phyloP scores from a whole-genome alignment of 2,888 invertebrate species.

The Acanthosepion lycidas region DNA sequence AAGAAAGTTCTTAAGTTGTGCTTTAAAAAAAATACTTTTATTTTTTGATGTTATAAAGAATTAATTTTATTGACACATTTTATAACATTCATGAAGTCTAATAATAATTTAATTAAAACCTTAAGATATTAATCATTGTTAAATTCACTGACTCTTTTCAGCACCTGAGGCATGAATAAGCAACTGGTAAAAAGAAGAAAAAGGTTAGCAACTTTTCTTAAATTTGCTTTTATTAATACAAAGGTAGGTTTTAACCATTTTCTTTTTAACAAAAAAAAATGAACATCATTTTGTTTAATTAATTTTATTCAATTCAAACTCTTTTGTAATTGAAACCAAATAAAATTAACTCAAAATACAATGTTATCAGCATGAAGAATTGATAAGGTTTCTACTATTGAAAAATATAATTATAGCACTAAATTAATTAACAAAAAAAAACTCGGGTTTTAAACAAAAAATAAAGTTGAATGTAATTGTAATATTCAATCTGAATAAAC shows the following conservation, averaged over 20 bases:
- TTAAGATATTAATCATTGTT: too few species aligned
- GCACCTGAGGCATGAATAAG: background rate
- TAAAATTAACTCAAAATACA: background rate
- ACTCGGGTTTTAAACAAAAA: too few species aligned
- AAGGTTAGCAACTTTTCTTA: background rate
- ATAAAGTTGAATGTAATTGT: background rate
- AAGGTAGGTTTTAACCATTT: background rate
- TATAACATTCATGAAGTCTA: too few species aligned
- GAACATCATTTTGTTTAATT: background rate
- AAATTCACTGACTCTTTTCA: too few species aligned
- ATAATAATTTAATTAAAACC: too few species aligned
- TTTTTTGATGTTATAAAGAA: too few species aligned
- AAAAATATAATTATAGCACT: background rate
- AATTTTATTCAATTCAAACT: background rate
- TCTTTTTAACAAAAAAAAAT: background rate
- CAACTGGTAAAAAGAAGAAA: background rate
- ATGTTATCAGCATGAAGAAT: background rate
- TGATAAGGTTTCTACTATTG: background rate
- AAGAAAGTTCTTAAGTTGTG: too few species aligned
- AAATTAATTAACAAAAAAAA: background rate
- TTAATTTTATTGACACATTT: too few species aligned
- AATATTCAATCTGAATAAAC: background rate
- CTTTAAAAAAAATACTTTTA: too few species aligned
- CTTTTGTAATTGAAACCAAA: background rate
- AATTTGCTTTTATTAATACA: background rate